Conservation (phyloP, 2,888 invertebrate genomes). For the Agrenia bidenticulata region DNA sequence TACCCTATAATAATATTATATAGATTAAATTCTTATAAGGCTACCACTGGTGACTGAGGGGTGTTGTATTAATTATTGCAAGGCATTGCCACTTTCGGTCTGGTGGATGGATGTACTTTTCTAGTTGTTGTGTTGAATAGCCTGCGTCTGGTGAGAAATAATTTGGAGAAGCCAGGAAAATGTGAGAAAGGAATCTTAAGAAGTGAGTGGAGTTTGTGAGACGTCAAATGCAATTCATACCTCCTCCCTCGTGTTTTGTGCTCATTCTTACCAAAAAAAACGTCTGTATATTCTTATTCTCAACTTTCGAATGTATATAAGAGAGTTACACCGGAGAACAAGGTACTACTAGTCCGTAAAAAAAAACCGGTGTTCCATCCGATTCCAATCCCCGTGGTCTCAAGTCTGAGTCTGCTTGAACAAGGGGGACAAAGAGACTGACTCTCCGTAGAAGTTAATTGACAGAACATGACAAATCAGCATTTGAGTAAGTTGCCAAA, state of each 20-base stretch:
- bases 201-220: conserved; percentile 16
- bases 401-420: neutral
- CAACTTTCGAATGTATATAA: neutral
- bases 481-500: conserved; percentile 52
- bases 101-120: too few relatives aligned
- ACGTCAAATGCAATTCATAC: conserved; percentile 17
- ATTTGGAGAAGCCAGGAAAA: conserved; percentile 19
- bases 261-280: neutral
- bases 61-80: too few relatives aligned
- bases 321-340: too few relatives aligned
- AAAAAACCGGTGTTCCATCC: too few relatives aligned
- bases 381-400: too few relatives aligned
- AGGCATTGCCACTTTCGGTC: too few relatives aligned
- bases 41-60: too few relatives aligned
- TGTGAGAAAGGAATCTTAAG: conserved; percentile 3
- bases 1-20: too few relatives aligned
- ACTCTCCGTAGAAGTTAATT: conserved; percentile 14
- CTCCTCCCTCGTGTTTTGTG: neutral
- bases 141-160: too few relatives aligned
- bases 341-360: too few relatives aligned
- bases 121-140: too few relatives aligned
- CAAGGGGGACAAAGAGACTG: conserved; percentile 15
- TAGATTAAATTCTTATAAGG: too few relatives aligned
- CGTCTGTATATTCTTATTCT: neutral
- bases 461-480: conserved; percentile 53